Conservation (phyloP, 2,797 vertebrate species). For the Gambusia yucatana region DNA sequence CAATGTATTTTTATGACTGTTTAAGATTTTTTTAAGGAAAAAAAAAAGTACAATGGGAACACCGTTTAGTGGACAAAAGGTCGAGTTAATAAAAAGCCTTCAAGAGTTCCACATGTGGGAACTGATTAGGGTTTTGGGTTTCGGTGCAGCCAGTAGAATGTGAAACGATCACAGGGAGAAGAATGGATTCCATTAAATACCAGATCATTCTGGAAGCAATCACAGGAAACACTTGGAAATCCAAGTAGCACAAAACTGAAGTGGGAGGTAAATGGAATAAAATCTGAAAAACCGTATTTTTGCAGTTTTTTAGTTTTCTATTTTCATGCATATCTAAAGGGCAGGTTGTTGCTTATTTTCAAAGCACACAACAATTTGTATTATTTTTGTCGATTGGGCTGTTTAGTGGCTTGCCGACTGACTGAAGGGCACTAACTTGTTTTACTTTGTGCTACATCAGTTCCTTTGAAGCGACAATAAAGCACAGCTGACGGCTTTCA, state of each 20-base stretch:
- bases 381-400: background rate
- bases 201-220: background rate
- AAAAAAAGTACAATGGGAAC: background rate
- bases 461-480: slow-evolving; percentile 27
- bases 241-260: background rate
- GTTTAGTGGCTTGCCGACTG: background rate
- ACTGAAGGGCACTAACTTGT: slow-evolving; percentile 10
- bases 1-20: background rate
- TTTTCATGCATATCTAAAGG: background rate
- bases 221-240: background rate
- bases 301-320: background rate
- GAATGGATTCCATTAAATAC: background rate
- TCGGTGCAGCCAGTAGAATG: background rate
- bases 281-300: background rate
- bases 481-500: slow-evolving; percentile 43
- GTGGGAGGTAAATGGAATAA: background rate
- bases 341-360: background rate
- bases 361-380: background rate
- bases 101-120: background rate
- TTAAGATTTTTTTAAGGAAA: background rate
- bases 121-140: slow-evolving; percentile 1
- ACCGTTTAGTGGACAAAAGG: background rate
- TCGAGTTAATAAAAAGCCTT: background rate
- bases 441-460: slow-evolving; percentile 29
- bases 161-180: background rate